A percentile compares a stretch with the other conserved stretches of the same genome.
phyloP scores from a whole-genome alignment of 1,140 invertebrate genomes.

The Trinorchestia longiramus region DNA sequence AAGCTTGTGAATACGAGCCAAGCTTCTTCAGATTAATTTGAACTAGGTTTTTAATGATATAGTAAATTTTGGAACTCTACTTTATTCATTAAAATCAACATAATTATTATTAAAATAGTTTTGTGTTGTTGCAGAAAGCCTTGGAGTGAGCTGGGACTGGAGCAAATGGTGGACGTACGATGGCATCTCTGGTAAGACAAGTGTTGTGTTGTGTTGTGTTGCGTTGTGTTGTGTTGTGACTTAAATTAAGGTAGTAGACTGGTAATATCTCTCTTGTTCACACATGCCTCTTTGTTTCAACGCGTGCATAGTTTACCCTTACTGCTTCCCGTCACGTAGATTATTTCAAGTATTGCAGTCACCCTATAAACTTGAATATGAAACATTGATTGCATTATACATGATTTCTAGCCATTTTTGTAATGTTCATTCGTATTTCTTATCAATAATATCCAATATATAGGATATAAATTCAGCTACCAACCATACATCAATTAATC shows the following conservation, averaged over 20 bases:
- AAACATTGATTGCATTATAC: too few relatives aligned
- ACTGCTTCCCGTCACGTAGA: not conserved
- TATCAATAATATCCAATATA: too few relatives aligned
- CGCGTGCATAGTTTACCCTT: not conserved
- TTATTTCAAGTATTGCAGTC: not conserved
- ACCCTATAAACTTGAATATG: too few relatives aligned
- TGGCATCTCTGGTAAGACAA: conserved; percentile 69
- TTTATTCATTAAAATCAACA: not conserved
- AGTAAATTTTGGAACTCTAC: too few relatives aligned
- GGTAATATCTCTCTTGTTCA: not conserved
- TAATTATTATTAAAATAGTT: not conserved
- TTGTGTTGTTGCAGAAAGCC: conserved; percentile 83
- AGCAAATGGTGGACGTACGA: conserved; percentile 61
- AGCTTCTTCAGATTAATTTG: too few relatives aligned
- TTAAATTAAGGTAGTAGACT: not conserved
- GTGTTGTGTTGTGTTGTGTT: not conserved
- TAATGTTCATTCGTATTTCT: too few relatives aligned
- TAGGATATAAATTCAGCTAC: too few relatives aligned
- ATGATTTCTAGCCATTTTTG: too few relatives aligned
- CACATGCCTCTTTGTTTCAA: not conserved
- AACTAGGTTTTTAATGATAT: too few relatives aligned
- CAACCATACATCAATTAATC: too few relatives aligned
- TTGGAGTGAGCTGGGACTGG: conserved; percentile 77
- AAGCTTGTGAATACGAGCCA: too few relatives aligned
- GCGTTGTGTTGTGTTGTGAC: not conserved